These are phyloP conservation scores for Drosophila seclusa DNA, from an alignment of 2,888 invertebrate genomes.

Conservation along the genomic window DNA sequence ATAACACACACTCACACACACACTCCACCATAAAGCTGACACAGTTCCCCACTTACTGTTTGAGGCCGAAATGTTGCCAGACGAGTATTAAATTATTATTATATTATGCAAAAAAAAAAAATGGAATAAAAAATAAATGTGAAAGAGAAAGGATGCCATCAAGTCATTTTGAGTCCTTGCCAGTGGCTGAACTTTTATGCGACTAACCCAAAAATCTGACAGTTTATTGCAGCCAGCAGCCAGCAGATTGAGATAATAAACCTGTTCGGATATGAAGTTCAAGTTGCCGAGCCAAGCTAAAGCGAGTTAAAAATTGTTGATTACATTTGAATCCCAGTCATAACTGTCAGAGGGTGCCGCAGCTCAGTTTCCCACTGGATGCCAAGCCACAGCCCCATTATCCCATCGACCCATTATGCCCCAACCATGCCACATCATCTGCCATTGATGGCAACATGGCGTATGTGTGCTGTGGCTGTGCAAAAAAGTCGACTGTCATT, in stretches of 20 bases:
- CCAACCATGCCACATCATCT: slow-evolving; percentile 16
- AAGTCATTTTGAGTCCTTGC: slow-evolving; percentile 43
- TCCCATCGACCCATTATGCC: background rate
- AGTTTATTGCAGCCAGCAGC: slow-evolving; percentile 45
- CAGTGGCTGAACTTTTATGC: slow-evolving; percentile 53
- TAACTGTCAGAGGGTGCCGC: slow-evolving; percentile 72
- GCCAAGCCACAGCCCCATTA: background rate
- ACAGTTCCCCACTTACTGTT: slow-evolving; percentile 50
- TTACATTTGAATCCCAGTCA: slow-evolving; percentile 80
- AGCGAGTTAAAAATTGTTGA: slow-evolving; percentile 65
- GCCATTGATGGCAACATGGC: slow-evolving; percentile 41
- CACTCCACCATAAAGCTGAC: slow-evolving; percentile 47
- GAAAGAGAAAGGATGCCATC: slow-evolving; percentile 27
- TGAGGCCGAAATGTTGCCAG: slow-evolving; percentile 20
- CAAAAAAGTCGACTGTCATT: slow-evolving; percentile 70
- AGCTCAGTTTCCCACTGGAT: slow-evolving; percentile 26
- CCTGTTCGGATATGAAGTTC: slow-evolving; percentile 36
- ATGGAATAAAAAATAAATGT: background rate
- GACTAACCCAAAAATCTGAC: slow-evolving; percentile 62
- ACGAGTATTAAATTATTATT: slow-evolving; percentile 63
- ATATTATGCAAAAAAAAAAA: slow-evolving; percentile 50
- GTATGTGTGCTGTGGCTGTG: slow-evolving; percentile 43
- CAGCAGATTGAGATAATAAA: slow-evolving; percentile 55
- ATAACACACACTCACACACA: slow-evolving; percentile 1
- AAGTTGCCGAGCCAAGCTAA: slow-evolving; percentile 34